Evolutionary conservation across 2,113 vertebrate species (phyloP).

Genomic region (Lates calcarifer): DNA sequence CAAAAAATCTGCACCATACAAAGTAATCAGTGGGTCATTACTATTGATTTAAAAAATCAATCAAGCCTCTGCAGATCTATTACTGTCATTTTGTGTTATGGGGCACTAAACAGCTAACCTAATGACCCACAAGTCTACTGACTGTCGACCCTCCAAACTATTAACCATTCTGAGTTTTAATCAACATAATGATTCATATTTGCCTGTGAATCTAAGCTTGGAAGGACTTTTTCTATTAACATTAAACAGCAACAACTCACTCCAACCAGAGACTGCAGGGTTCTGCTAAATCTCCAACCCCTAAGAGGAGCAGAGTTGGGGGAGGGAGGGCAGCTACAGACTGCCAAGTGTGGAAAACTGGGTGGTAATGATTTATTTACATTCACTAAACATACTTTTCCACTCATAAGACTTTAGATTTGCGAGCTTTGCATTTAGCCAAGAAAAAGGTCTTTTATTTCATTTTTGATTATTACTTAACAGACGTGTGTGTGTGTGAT

Average conservation of each 20-base stretch:
- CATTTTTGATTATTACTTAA: slow-evolving; percentile 15
- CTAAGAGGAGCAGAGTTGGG: background rate
- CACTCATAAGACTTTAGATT: background rate
- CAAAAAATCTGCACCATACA: background rate
- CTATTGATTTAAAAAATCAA: slow-evolving; percentile 11
- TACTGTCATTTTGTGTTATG: background rate
- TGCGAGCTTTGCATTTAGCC: slow-evolving; percentile 15
- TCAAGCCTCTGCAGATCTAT: background rate
- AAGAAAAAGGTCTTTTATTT: slow-evolving; percentile 3
- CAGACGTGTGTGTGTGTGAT: slow-evolving; percentile 36
- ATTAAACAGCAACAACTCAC: slow-evolving; percentile 9
- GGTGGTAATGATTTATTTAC: slow-evolving; percentile 47
- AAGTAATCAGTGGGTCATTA: background rate
- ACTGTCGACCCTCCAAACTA: background rate
- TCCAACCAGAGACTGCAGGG: background rate
- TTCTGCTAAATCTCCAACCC: slow-evolving; percentile 29
- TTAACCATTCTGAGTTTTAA: slow-evolving; percentile 18
- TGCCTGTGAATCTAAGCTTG: slow-evolving; percentile 7
- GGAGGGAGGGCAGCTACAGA: background rate
- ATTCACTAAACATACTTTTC: slow-evolving; percentile 23
- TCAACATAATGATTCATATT: slow-evolving; percentile 26
- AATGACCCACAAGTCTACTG: slow-evolving; percentile 18
- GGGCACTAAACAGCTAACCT: slow-evolving; percentile 5
- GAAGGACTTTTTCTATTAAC: slow-evolving; percentile 7
- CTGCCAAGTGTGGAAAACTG: slow-evolving; percentile 48